Evolutionary conservation across 1,140 invertebrate species (phyloP), one percentile per base, ranked within the genome.

Genomic region (Mactra quadrangularis): DNA sequence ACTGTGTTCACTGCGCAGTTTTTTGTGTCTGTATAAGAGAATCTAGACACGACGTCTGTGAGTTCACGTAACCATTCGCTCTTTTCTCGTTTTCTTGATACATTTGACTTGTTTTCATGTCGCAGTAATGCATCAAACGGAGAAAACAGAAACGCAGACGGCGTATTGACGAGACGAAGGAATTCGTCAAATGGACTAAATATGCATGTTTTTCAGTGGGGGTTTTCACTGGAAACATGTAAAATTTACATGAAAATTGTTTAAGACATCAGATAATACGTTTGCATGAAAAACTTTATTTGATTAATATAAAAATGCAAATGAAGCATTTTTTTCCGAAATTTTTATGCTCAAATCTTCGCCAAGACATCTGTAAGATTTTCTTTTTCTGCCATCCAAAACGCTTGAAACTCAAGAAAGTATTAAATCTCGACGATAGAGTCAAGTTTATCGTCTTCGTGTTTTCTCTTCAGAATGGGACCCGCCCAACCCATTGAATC

Each of bases 321-420:
- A 75, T 75, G 53, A 47, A 55, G 6, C 41, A 76, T 76, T 62
- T 76, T 35, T 62, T n/a, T n/a, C n/a, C n/a, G n/a, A n/a, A 62
- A 45, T 47, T 60, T 76, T 76, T 60, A 76, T 64, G 27, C 74
- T 60, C 31, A n/a, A 62, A 60, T 60, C 74, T 62, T 15, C 62
- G 59, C 71, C 31, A 70, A 68, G 66, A 81, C 77, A 81, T 81
- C 77, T 81, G 77, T 81, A 81, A 60, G 66, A 59, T 57, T 81
- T 81, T 59, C 62, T 25, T 50, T 45, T 66, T 33, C n/a, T 27
- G 50, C 33, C 55, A 22, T 53, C 59, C 25, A 59, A 68, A 66
- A 41, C 27, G 64, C 22, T 45, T 81, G 77, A 81, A 81, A 81
- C 47, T 81, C 55, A 81, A 81, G 77, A 81, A 71, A 81, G 77